Base-by-base conservation (phyloP, 1,140 invertebrate species). In the Brachystomella parvula region DNA sequence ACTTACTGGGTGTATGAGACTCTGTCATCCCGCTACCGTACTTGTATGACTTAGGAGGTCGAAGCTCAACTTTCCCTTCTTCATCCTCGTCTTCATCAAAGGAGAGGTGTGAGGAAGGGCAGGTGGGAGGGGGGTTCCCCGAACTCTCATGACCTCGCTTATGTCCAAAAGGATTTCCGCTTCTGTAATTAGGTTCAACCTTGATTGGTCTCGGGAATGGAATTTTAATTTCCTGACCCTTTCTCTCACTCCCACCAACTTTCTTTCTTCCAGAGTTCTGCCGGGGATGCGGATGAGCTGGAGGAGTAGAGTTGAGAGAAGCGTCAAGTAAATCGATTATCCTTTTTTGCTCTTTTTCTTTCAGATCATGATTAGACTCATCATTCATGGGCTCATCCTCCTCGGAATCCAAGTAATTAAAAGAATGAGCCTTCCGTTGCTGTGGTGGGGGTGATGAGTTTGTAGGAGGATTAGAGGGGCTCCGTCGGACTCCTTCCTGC, bases 171-270 rank as follows among this genome's bases (percentile, higher is more conserved):
- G 9, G 9, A 53, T 3, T 24, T 17, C 49, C 49, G 21, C 39
- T 44, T n/a, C n/a, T 53, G 49, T 53, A 53, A 53, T 53, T 53
- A 53, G 49, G 21, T 53, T 53, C 49, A 15, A 24, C 49, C 24
- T 53, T 53, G 49, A 53, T 53, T 53, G 49, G 49, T 53, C 49
- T 15, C 24, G 49, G 49, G 3, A 53, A 26, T 3, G 49, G 49
- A 53, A 53, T 53, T 24, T 53, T 53, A 53, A 53, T 53, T 15
- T 44, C 39, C 39, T 44, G 9, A n/a, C 39, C 39, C 39, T 44
- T 44, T 44, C 39, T 44, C 39, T 44, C 39, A n/a, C 39, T n/a
- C 39, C 9, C 9, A 44, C 39, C 9, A 9, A 44, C 39, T 44
- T 53, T 53, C 49, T 24, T 24, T 6, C 49, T 53, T 15, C 9